Evolutionary conservation across 1,140 invertebrate genomes (phyloP), one percentile per base, ranked within the genome.

Genomic region (Scaptomyza hsui): DNA sequence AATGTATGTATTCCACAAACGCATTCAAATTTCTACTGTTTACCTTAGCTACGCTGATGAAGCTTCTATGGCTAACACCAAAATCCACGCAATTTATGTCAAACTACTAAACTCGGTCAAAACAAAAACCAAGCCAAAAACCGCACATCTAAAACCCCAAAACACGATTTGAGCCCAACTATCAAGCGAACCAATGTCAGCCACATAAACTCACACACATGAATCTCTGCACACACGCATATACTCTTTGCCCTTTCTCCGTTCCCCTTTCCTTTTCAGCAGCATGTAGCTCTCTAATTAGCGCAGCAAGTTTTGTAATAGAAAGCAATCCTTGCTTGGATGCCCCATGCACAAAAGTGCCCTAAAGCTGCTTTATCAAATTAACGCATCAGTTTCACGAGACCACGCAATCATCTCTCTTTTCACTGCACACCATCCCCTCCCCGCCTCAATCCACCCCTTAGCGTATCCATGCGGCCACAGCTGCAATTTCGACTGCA

Each of bases 361-460:
- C 69, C 69, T 65, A 72, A 72, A 72, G 69, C 69, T 67, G 69
- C 69, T 72, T 72, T 72, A 72, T 72, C 69, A 72, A 72, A 72
- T 72, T 72, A 72, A 67, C 69, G 69, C 69, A 72, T 72, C 69
- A 59, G 62, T 72, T 67, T 60, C 55, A 67, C 53, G 63, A 72
- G 47, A 67, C 62, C 69, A 41, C 53, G 48, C 53, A 67, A 52
- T 39, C 35, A 15, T 59, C 15, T 9, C 35, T 18, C 26, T 26
- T 26, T 15, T 32, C 19, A 15, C 29, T 26, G 39, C 37, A 9
- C 3, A 4, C 29, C 15, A 21, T 9, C n/a, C 29, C 12, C 10
- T 10, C 4, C 26, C 10, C 21, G 9, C 10, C 3, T 6, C 44
- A 41, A 55, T 35, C 29, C 18, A 3, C 1, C 26, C 15, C 10